Percentiles rank a stretch among this genome's conserved stretches.
phyloP scores from a whole-genome alignment of 2,888 invertebrate genomes.

The Drosophila stalkeri region DNA sequence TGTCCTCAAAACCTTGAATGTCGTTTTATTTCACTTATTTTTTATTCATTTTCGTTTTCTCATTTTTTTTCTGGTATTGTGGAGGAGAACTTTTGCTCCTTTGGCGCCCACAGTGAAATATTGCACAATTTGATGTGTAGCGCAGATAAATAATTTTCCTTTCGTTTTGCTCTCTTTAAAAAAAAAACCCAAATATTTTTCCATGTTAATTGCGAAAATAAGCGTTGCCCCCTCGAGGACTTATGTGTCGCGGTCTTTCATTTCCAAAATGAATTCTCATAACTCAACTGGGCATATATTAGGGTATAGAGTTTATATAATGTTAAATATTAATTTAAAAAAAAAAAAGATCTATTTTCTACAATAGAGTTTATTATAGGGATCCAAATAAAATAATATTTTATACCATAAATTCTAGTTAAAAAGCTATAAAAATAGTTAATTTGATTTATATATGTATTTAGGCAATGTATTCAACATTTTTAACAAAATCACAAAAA shows the following conservation, averaged over 20 bases:
- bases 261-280: background rate
- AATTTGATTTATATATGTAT: too few relatives aligned
- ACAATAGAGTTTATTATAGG: too few relatives aligned
- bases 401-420: too few relatives aligned
- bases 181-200: conserved; percentile 28
- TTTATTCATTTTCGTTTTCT: conserved; percentile 13
- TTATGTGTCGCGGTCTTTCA: background rate
- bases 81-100: conserved; percentile 4
- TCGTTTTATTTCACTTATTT: conserved; percentile 14
- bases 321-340: too few relatives aligned
- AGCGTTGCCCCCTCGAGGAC: conserved; percentile 29
- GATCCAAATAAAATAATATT: too few relatives aligned
- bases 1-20: conserved; percentile 75
- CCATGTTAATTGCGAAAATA: conserved; percentile 68
- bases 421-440: too few relatives aligned
- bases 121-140: conserved; percentile 18
- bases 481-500: too few relatives aligned
- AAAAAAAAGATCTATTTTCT: too few relatives aligned
- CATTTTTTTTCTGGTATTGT: conserved; percentile 21
- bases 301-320: too few relatives aligned
- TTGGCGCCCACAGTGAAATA: background rate
- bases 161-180: conserved; percentile 12
- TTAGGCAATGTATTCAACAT: too few relatives aligned
- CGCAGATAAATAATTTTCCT: conserved; percentile 25
- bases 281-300: background rate